Evolutionary conservation across 37 sponge, comb jelly and placozoan species (phyloP), one percentile per base, ranked within the genome.

Genomic region (Hexactinellida sp.): DNA sequence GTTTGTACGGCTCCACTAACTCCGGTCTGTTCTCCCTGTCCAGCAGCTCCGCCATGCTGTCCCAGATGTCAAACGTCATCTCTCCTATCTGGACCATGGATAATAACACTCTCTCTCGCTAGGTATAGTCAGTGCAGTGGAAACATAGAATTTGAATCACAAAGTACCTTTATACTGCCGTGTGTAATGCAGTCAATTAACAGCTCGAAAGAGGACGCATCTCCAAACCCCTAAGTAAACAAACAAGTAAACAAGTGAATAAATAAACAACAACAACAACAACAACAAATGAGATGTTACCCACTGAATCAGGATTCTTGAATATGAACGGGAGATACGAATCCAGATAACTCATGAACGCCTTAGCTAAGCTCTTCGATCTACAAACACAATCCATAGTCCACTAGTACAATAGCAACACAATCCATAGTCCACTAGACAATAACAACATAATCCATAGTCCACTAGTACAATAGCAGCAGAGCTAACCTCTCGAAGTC

Each of bases 31-130:
- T 23, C 3, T n/a, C 3, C 34, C 30, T 10, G 19, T 63, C 76
- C 25, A 63, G 76, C 32, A 63, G 76, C 34, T 63, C 76, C 3
- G 76, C 76, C 30, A 63, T 10, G 76, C 13, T 63, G 34, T 63
- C 76, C 76, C 76, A 63, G 76, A 63, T 63, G 34, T 63, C 76
- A n/a, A 63, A 63, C 34, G 76, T 63, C 76, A 63, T 63, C 76
- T 63, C 76, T n/a, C 76, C 76, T 25, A 63, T 63, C 76, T 63
- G 34, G n/a, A n/a, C n/a, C n/a, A n/a, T n/a, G n/a, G n/a, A n/a
- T n/a, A n/a, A n/a, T n/a, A n/a, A n/a, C n/a, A n/a, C n/a, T n/a
- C n/a, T n/a, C n/a, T n/a, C n/a, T n/a, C n/a, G n/a, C n/a, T n/a
- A n/a, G n/a, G n/a, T n/a, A n/a, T n/a, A n/a, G n/a, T n/a, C n/a